Evolutionary conservation across 2,113 vertebrate genomes (phyloP).

Genomic region (Salvelinus alpinus): DNA sequence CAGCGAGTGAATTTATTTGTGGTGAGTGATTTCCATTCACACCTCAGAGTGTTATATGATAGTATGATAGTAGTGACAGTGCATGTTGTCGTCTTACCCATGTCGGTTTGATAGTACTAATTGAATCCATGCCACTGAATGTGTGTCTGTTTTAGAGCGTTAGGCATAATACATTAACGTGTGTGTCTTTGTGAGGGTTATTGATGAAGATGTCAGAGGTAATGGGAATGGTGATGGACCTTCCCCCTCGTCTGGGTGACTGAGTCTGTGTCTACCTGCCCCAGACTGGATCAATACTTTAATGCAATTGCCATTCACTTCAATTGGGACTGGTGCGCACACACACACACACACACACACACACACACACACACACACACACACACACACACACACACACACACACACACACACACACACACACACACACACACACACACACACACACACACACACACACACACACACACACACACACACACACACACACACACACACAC

Average conservation of each 20-base stretch:
- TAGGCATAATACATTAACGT: neutral
- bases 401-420: too few species aligned
- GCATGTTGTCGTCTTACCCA: neutral
- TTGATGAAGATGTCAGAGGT: conserved; percentile 50
- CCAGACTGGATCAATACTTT: conserved; percentile 75
- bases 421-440: too few species aligned
- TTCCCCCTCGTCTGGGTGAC: conserved; percentile 55
- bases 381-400: neutral
- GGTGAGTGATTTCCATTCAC: conserved; percentile 54
- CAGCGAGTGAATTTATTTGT: neutral
- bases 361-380: conserved; percentile 25
- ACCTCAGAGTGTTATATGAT: conserved; percentile 20
- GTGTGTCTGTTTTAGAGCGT: neutral
- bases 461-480: neutral
- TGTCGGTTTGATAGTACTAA: neutral
- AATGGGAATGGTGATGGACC: conserved; percentile 42
- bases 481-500: too few species aligned
- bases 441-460: neutral
- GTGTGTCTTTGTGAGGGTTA: conserved; percentile 21
- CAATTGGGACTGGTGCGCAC: conserved; percentile 59
- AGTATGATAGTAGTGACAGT: conserved; percentile 3
- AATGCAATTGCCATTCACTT: conserved; percentile 58
- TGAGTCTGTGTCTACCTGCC: conserved; percentile 63
- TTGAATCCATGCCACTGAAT: neutral
- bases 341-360: conserved; percentile 57